These are phyloP conservation scores for Phaenicophaeus curvirostris DNA, from an alignment of 2,797 vertebrate genomes.

Conservation along the genomic window DNA sequence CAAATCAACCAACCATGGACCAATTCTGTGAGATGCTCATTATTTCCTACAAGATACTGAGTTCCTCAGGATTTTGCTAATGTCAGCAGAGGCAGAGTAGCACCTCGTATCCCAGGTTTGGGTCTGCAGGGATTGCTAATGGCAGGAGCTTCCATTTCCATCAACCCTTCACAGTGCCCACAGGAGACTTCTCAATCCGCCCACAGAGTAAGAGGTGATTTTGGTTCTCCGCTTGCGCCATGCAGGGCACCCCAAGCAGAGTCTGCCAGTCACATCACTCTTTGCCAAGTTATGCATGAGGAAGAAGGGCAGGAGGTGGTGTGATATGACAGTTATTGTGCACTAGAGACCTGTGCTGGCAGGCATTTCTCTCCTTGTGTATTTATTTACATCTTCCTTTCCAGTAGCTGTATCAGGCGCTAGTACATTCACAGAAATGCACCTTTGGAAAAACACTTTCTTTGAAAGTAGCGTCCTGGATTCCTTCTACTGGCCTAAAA, in stretches of 20 bases:
- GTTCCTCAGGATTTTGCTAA: not conserved
- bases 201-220: not conserved
- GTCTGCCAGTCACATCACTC: constrained; percentile 38
- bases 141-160: not conserved
- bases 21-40: not conserved
- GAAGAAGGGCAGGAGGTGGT: constrained; percentile 49
- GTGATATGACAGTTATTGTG: constrained; percentile 21
- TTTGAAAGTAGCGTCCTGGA: not conserved
- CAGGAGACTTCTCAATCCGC: not conserved
- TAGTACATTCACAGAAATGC: constrained; percentile 11
- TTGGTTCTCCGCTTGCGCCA: not conserved
- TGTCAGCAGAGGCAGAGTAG: not conserved
- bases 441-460: not conserved
- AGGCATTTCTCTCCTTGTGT: not conserved
- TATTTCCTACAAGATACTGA: not conserved
- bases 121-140: not conserved
- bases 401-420: not conserved
- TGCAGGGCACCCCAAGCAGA: not conserved
- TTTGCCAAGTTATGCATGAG: constrained; percentile 23
- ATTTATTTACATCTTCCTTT: constrained; percentile 39
- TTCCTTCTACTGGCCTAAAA: not conserved
- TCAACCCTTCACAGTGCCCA: not conserved
- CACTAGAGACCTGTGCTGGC: constrained; percentile 25
- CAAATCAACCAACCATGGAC: not conserved
- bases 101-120: not conserved